Conservation (phyloP, 2,113 vertebrate genomes). For the Crotalus tigris region DNA sequence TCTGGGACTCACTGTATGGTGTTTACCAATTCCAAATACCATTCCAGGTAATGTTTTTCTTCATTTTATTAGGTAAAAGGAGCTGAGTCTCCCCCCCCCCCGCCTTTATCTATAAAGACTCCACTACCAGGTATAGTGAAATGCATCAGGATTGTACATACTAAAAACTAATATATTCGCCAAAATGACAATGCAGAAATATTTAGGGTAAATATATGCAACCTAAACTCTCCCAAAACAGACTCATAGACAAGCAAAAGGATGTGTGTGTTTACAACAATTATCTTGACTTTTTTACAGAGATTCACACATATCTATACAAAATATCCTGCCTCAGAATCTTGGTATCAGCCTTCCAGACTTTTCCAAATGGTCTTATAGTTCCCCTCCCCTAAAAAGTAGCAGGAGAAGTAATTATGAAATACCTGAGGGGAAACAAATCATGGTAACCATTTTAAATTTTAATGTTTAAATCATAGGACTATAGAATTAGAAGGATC, state of each 20-base stretch:
- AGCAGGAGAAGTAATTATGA: background rate
- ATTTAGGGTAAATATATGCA: background rate
- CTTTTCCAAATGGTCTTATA: background rate
- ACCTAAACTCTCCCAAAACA: background rate
- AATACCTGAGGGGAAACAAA: background rate
- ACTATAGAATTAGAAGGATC: background rate
- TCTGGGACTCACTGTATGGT: background rate
- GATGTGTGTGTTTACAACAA: background rate
- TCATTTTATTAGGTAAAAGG: background rate
- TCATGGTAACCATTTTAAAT: background rate
- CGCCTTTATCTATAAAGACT: background rate
- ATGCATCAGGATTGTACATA: background rate
- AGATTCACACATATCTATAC: background rate
- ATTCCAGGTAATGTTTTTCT: background rate
- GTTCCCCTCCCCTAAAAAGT: background rate
- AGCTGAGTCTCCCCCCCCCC: background rate
- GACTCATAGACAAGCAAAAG: background rate
- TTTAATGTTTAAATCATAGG: background rate
- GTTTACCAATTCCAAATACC: background rate
- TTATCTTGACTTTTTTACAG: background rate
- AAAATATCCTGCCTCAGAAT: background rate
- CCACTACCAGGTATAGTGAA: background rate
- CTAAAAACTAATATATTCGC: background rate
- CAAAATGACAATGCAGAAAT: background rate
- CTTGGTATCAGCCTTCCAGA: background rate